A percentile compares a stretch with the other conserved stretches of the same genome.
These are phyloP conservation scores for Garra rufa DNA, from an alignment of 2,113 vertebrate species.

Conservation along the genomic window DNA sequence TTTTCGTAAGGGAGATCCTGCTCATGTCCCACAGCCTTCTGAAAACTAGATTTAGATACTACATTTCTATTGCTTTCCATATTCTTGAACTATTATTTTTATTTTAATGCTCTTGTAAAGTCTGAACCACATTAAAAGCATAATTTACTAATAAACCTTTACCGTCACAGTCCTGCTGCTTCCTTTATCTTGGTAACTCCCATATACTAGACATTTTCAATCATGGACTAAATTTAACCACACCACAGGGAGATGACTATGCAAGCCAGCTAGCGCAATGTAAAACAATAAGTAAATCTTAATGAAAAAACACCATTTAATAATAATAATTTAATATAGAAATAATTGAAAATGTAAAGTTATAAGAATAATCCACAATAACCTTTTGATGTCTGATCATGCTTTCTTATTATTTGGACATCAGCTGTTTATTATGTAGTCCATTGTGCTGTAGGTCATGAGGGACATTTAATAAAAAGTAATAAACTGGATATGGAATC, in stretches of 20 bases:
- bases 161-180: no score
- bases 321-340: not conserved
- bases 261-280: not conserved
- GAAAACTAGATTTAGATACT: no score
- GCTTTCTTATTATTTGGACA: not conserved
- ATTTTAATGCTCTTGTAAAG: not conserved
- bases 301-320: not conserved
- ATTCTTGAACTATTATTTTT: not conserved
- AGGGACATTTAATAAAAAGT: conserved; percentile 6
- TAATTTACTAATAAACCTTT: no score
- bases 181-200: no score
- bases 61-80: not conserved
- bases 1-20: no score
- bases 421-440: not conserved
- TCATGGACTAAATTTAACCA: no score
- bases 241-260: not conserved
- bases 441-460: not conserved
- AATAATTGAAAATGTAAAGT: not conserved
- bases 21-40: no score
- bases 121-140: no score
- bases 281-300: not conserved
- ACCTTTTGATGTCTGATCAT: not conserved
- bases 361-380: not conserved
- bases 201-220: no score
- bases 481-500: not conserved